phyloP scores from a whole-genome alignment of 2,113 vertebrate species.

The Beaufortia kweichowensis region DNA sequence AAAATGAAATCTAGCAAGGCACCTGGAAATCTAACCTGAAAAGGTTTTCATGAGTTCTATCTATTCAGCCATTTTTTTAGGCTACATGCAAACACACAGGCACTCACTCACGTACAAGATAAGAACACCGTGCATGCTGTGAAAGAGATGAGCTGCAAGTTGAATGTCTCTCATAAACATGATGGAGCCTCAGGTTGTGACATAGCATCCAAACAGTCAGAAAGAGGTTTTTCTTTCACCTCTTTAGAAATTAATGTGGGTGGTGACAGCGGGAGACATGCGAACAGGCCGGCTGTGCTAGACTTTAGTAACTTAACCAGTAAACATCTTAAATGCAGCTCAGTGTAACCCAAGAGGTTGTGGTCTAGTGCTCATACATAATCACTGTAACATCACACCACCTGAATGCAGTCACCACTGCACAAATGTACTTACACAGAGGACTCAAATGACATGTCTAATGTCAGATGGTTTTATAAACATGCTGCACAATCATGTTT shows the following conservation, averaged over 20 bases:
- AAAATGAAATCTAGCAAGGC: no score
- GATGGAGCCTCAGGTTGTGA: conserved; percentile 16
- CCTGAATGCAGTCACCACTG: conserved; percentile 15
- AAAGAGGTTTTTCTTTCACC: conserved; percentile 29
- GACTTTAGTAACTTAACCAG: conserved; percentile 18
- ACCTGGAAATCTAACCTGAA: not conserved
- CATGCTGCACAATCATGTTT: not conserved
- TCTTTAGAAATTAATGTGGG: conserved; percentile 42
- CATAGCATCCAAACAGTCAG: not conserved
- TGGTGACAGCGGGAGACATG: conserved; percentile 23
- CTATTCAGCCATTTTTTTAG: not conserved
- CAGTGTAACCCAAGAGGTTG: conserved; percentile 36
- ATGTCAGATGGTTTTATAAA: not conserved
- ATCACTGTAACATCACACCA: conserved; percentile 47
- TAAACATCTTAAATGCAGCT: conserved; percentile 33
- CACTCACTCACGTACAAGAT: not conserved
- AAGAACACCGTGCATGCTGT: not conserved
- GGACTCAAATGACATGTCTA: not conserved
- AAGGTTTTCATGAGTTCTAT: not conserved
- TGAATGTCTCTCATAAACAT: not conserved
- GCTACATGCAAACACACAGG: no score
- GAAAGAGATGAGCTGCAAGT: not conserved
- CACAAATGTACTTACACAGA: conserved; percentile 43
- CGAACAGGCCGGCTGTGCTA: conserved; percentile 27
- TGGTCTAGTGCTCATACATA: conserved; percentile 28